Conservation (phyloP, 1,140 invertebrate genomes). For the Neelides sp. region DNA sequence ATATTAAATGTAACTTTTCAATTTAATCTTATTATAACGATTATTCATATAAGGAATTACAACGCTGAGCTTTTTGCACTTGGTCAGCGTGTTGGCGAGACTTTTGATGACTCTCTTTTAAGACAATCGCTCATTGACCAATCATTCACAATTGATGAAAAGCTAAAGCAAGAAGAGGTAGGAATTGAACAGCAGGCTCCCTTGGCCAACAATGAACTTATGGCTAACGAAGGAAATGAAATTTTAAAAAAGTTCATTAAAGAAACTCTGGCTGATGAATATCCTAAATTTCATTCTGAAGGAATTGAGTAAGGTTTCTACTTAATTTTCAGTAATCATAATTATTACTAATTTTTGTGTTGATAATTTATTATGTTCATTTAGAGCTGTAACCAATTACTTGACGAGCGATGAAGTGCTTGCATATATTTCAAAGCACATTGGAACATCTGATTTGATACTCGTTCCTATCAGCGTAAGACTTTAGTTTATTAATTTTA, state of each 20-base stretch:
- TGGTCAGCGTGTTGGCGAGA: constrained; percentile 67
- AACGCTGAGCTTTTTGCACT: constrained; percentile 78
- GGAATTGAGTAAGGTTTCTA: constrained; percentile 43
- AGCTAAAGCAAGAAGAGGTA: constrained; percentile 50
- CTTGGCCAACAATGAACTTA: constrained; percentile 51
- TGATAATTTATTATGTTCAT: constrained; percentile 30
- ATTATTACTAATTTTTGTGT: constrained; percentile 14
- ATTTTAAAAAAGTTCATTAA: constrained; percentile 47
- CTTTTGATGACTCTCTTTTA: constrained; percentile 56
- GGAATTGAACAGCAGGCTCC: constrained; percentile 49
- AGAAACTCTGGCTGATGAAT: constrained; percentile 45
- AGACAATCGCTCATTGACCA: constrained; percentile 63
- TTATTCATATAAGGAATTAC: constrained; percentile 56
- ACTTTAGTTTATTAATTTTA: constrained; percentile 43
- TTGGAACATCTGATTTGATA: constrained; percentile 73
- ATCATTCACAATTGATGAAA: constrained; percentile 63
- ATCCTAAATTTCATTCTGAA: constrained; percentile 59
- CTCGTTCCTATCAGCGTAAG: too few species aligned
- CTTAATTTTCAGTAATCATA: constrained; percentile 1
- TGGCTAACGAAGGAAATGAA: constrained; percentile 51
- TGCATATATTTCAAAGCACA: constrained; percentile 50
- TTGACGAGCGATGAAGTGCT: constrained; percentile 53
- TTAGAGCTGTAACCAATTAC: constrained; percentile 48
- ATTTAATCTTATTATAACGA: constrained; percentile 1
- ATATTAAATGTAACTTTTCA: not conserved